Conservation (phyloP, 2,888 invertebrate species). For the Argynnis bischoffii region DNA sequence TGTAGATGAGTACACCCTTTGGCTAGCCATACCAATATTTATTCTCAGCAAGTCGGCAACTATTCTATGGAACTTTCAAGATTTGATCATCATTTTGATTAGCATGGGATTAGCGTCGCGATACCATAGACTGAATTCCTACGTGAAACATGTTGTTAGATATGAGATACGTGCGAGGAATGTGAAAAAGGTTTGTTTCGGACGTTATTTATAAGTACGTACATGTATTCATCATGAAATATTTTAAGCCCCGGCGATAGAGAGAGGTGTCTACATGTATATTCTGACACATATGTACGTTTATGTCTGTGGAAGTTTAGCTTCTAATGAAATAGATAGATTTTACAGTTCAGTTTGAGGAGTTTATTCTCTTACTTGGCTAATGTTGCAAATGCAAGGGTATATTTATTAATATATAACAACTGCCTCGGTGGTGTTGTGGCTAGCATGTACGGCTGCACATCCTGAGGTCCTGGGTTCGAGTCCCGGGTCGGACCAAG, state of each 20-base stretch:
- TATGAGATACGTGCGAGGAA: conserved; percentile 46
- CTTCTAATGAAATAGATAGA: too few species aligned
- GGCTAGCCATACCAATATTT: conserved; percentile 66
- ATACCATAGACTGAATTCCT: conserved; percentile 83
- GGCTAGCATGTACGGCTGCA: too few species aligned
- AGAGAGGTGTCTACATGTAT: too few species aligned
- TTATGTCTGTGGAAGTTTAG: too few species aligned
- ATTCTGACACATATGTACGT: too few species aligned
- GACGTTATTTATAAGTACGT: conserved; percentile 10
- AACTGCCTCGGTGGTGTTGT: too few species aligned
- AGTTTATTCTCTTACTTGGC: background rate
- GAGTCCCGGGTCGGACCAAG: too few species aligned
- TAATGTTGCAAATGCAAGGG: background rate
- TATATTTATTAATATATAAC: too few species aligned
- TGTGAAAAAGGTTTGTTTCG: conserved; percentile 46
- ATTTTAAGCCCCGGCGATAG: too few species aligned
- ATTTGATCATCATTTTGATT: conserved; percentile 87
- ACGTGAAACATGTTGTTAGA: conserved; percentile 50
- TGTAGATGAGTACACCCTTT: conserved; percentile 53
- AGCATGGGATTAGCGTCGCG: conserved; percentile 86
- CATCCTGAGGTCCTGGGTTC: too few species aligned
- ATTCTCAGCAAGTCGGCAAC: conserved; percentile 83
- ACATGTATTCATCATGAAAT: background rate
- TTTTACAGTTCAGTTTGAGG: too few species aligned
- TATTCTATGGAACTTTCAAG: conserved; percentile 88